phyloP scores from a whole-genome alignment of 2,113 vertebrate genomes.

The Cranoglanis bouderius region DNA sequence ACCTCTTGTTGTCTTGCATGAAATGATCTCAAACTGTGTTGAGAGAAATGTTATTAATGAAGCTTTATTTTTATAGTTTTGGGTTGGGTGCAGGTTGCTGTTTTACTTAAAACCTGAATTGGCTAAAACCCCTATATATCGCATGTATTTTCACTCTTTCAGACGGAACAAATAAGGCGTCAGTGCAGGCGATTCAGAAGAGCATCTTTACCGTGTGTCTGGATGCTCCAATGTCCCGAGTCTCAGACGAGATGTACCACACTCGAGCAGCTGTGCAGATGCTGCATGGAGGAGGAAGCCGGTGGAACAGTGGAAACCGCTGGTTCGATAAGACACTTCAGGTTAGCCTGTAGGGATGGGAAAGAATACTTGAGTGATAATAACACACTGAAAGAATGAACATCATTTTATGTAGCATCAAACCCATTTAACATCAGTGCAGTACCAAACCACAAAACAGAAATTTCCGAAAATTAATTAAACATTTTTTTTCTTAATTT shows the following conservation, averaged over 20 bases:
- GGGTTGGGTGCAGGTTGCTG: too few relatives aligned
- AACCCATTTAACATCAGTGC: background rate
- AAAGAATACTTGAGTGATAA: background rate
- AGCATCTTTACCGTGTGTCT: conserved; percentile 92
- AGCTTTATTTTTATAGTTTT: background rate
- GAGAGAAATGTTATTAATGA: background rate
- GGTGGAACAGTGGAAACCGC: conserved; percentile 89
- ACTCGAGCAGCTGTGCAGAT: conserved; percentile 87
- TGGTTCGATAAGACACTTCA: conserved; percentile 99
- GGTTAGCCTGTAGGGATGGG: conserved; percentile 63
- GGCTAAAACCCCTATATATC: background rate
- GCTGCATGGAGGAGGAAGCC: conserved; percentile 89
- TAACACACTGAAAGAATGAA: background rate
- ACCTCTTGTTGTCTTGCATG: background rate
- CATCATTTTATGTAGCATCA: background rate
- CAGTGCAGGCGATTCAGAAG: conserved; percentile 83
- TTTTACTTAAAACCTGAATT: background rate
- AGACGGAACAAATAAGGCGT: conserved; percentile 91
- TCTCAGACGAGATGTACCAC: conserved; percentile 74
- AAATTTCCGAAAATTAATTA: background rate
- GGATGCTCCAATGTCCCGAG: conserved; percentile 79
- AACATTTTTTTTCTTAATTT: too few relatives aligned
- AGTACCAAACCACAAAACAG: background rate
- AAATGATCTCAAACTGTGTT: background rate
- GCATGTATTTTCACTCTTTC: conserved; percentile 1